phyloP scores from a whole-genome alignment of 2,797 vertebrate genomes.

The Hephaestus fuliginosus region DNA sequence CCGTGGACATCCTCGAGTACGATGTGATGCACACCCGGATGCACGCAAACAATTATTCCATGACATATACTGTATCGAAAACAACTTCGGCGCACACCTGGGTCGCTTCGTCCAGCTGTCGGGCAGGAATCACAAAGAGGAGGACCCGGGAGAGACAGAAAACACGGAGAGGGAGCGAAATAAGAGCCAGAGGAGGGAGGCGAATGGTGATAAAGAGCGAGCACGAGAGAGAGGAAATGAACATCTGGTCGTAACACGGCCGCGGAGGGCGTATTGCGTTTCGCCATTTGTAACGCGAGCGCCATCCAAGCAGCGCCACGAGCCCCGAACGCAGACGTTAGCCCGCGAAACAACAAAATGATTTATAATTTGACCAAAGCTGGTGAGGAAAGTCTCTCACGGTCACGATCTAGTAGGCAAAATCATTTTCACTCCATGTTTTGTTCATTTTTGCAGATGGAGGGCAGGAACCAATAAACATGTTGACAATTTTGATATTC shows the following conservation, averaged over 20 bases:
- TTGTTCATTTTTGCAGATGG: not conserved
- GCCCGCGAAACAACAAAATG: not conserved
- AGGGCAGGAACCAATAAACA: not conserved
- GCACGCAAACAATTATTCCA: slow-evolving; percentile 5
- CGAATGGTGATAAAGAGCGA: slow-evolving; percentile 31
- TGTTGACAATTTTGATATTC: not conserved
- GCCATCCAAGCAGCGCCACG: slow-evolving; percentile 6
- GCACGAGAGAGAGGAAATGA: slow-evolving; percentile 35
- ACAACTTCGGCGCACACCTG: slow-evolving; percentile 34
- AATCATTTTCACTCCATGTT: not conserved
- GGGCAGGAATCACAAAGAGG: slow-evolving; percentile 39
- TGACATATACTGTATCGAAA: not conserved
- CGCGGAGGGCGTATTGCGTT: slow-evolving; percentile 50
- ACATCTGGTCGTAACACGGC: slow-evolving; percentile 66
- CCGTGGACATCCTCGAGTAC: not conserved
- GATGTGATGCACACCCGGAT: not conserved
- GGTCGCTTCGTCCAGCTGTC: slow-evolving; percentile 45
- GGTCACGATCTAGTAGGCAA: not conserved
- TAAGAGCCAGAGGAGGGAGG: slow-evolving; percentile 30
- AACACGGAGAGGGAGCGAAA: slow-evolving; percentile 19
- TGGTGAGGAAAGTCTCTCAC: too few relatives aligned
- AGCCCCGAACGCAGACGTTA: slow-evolving; percentile 14
- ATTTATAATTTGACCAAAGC: not conserved
- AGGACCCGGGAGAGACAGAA: slow-evolving; percentile 55
- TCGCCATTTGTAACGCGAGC: slow-evolving; percentile 50